These are phyloP conservation scores for Heterodera filipjevi DNA, from an alignment of 2,888 invertebrate species.

Conservation along the genomic window DNA sequence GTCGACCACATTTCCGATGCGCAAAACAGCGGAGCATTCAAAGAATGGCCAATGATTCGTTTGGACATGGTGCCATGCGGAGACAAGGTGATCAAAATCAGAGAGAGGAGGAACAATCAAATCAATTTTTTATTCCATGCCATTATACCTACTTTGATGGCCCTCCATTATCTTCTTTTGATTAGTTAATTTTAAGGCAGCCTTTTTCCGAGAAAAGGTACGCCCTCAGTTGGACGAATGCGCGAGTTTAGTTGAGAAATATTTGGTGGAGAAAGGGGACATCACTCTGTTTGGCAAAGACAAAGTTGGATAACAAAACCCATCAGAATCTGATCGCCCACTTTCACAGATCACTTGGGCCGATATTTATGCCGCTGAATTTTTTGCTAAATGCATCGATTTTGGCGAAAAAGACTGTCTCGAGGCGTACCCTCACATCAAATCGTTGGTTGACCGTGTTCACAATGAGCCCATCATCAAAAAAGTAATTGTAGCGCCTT, in stretches of 20 bases:
- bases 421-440: slow-evolving; percentile 57
- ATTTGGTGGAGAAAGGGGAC: slow-evolving; percentile 55
- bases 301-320: slow-evolving; percentile 16
- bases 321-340: background rate
- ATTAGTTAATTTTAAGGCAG: slow-evolving; percentile 27
- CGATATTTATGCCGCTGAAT: slow-evolving; percentile 58
- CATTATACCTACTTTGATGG: too few relatives aligned
- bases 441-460: slow-evolving; percentile 52
- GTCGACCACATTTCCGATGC: slow-evolving; percentile 49
- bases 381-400: slow-evolving; percentile 52
- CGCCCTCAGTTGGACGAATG: slow-evolving; percentile 51
- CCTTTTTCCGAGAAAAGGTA: slow-evolving; percentile 52
- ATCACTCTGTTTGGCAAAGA: slow-evolving; percentile 53
- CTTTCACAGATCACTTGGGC: slow-evolving; percentile 54
- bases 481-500: background rate
- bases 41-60: slow-evolving; percentile 43
- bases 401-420: slow-evolving; percentile 53
- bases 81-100: slow-evolving; percentile 25
- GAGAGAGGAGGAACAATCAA: too few relatives aligned
- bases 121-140: too few relatives aligned
- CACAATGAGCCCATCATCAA: slow-evolving; percentile 53
- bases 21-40: slow-evolving; percentile 39
- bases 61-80: slow-evolving; percentile 38
- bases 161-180: background rate
- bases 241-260: slow-evolving; percentile 55